phyloP scores from a whole-genome alignment of 1,140 invertebrate genomes.

The Drosophila sucinea region DNA sequence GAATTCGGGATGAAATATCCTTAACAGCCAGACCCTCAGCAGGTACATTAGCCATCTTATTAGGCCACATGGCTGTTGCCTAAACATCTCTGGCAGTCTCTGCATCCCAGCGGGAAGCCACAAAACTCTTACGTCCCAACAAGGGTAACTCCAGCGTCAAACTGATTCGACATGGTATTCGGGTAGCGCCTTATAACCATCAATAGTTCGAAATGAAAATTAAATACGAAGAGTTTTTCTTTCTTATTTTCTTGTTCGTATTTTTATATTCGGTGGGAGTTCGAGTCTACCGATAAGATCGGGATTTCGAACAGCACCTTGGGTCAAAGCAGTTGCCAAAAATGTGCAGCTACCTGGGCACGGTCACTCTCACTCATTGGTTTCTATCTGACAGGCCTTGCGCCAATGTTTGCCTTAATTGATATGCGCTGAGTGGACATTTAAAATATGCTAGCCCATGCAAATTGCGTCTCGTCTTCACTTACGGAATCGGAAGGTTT shows the following conservation, averaged over 20 bases:
- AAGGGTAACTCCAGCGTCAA: constrained; percentile 59
- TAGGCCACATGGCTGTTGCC: constrained; percentile 33
- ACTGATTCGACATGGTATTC: constrained; percentile 63
- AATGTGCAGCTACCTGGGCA: constrained; percentile 38
- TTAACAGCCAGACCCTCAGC: constrained; percentile 38
- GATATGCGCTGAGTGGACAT: constrained; percentile 65
- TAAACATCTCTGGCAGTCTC: constrained; percentile 26
- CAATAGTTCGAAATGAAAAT: constrained; percentile 12
- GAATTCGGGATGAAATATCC: constrained; percentile 25
- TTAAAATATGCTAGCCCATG: constrained; percentile 30
- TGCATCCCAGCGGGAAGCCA: constrained; percentile 16
- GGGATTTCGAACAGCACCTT: constrained; percentile 25
- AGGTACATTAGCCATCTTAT: constrained; percentile 41
- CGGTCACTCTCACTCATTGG: background rate
- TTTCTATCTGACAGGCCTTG: background rate
- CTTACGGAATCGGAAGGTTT: constrained; percentile 10
- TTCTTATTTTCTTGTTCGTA: background rate
- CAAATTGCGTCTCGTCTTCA: background rate
- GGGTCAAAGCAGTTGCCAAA: constrained; percentile 27
- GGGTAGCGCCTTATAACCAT: constrained; percentile 59
- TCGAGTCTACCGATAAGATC: constrained; percentile 45
- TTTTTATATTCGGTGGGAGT: constrained; percentile 1
- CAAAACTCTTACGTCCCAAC: constrained; percentile 32
- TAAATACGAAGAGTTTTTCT: constrained; percentile 29
- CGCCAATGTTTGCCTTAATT: constrained; percentile 35